Conservation (phyloP, 2,888 invertebrate genomes). For the Aphelenchoides bicaudatus region DNA sequence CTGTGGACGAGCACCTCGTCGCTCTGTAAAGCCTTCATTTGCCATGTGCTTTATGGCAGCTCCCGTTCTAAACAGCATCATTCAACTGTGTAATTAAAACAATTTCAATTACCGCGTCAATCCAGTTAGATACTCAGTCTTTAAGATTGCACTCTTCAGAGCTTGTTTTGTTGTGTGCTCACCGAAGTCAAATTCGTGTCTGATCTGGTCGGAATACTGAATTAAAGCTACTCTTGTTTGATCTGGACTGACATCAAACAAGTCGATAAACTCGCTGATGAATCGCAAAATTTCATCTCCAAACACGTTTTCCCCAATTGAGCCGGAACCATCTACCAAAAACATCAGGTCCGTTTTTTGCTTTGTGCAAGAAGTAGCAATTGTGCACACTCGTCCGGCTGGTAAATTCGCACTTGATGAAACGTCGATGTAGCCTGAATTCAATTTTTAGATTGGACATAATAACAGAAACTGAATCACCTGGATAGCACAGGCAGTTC, state of each 20-base stretch:
- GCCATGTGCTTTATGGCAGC: constrained; percentile 56
- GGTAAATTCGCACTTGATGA: constrained; percentile 53
- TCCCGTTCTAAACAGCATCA: constrained; percentile 35
- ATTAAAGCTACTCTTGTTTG: constrained; percentile 54
- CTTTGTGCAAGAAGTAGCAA: constrained; percentile 54
- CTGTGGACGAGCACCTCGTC: constrained; percentile 45
- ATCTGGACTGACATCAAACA: constrained; percentile 54
- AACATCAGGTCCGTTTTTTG: constrained; percentile 57
- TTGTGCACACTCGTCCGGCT: constrained; percentile 58
- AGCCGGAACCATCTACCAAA: constrained; percentile 57
- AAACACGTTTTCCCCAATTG: constrained; percentile 56
- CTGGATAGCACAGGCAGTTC: constrained; percentile 49
- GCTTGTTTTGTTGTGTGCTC: constrained; percentile 34
- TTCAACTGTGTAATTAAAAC: no score
- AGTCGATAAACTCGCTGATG: constrained; percentile 52
- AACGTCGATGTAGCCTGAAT: constrained; percentile 56
- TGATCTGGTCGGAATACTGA: constrained; percentile 56
- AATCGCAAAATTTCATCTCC: constrained; percentile 48
- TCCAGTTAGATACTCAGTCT: constrained; percentile 49
- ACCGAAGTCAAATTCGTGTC: constrained; percentile 55
- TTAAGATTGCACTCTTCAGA: constrained; percentile 39
- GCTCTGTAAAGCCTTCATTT: constrained; percentile 46
- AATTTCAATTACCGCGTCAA: constrained; percentile 38
- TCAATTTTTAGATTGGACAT: not conserved
- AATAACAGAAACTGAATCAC: not conserved